Conservation (phyloP, 2,888 invertebrate genomes). For the Lumbricus terrestris region DNA sequence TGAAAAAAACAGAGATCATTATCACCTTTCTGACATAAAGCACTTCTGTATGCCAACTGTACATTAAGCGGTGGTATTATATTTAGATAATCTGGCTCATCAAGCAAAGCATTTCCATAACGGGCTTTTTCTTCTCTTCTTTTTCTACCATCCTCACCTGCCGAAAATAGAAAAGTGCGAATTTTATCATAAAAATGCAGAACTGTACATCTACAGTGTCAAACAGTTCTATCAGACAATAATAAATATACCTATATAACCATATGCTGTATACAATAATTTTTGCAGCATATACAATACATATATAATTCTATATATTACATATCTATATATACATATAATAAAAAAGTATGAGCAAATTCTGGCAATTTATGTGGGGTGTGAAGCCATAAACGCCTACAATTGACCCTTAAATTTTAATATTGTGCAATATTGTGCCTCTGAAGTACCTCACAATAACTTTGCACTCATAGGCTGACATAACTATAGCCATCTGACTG, state of each 20-base stretch:
- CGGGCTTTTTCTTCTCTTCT: not conserved
- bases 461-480: too few species aligned
- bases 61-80: not conserved
- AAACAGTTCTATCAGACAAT: not conserved
- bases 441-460: too few species aligned
- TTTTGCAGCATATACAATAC: not conserved
- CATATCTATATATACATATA: too few species aligned
- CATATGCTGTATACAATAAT: not conserved
- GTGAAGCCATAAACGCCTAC: too few species aligned
- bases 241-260: too few species aligned
- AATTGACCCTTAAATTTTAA: too few species aligned
- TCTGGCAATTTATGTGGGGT: not conserved
- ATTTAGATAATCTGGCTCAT: not conserved
- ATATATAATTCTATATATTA: not conserved
- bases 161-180: not conserved
- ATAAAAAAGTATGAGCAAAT: not conserved
- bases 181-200: not conserved
- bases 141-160: not conserved
- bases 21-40: not conserved
- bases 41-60: not conserved
- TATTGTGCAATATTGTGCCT: too few species aligned
- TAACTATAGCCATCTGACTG: too few species aligned
- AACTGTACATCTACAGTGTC: not conserved
- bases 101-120: constrained; percentile 3
- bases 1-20: too few species aligned